Conservation (phyloP, 2,888 invertebrate species). For the Trissolcus brochymenae region DNA sequence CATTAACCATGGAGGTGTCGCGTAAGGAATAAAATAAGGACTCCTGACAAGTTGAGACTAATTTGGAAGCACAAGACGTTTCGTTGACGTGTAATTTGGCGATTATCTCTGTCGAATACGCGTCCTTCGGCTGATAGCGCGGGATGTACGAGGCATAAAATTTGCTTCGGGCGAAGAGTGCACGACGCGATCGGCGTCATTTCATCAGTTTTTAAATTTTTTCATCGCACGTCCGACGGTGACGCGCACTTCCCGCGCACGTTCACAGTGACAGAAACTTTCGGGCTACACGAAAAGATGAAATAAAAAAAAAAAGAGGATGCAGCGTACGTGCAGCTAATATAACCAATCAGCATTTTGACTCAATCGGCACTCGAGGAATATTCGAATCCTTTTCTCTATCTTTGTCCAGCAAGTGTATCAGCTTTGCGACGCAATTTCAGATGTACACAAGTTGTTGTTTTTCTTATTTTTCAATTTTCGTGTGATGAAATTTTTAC, state of each 20-base stretch:
- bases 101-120: slow-evolving; percentile 43
- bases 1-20: slow-evolving; percentile 14
- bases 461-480: slow-evolving; percentile 3
- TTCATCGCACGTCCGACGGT: slow-evolving; percentile 44
- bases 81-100: slow-evolving; percentile 43
- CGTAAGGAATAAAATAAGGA: slow-evolving; percentile 35
- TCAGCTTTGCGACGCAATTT: slow-evolving; percentile 8
- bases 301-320: slow-evolving; percentile 21
- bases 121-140: slow-evolving; percentile 30
- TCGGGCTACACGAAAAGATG: slow-evolving; percentile 34
- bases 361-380: slow-evolving; percentile 21
- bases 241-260: slow-evolving; percentile 52
- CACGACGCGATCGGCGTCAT: slow-evolving; percentile 30
- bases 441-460: slow-evolving; percentile 15
- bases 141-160: slow-evolving; percentile 49
- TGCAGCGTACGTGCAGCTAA: slow-evolving; percentile 33
- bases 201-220: slow-evolving; percentile 51
- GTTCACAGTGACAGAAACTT: slow-evolving; percentile 46
- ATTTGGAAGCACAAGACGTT: slow-evolving; percentile 38
- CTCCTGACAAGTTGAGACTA: slow-evolving; percentile 26
- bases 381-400: slow-evolving; percentile 22
- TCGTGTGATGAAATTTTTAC: no score
- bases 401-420: slow-evolving; percentile 9
- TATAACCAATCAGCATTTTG: slow-evolving; percentile 44
- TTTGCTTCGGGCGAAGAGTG: slow-evolving; percentile 25